Evolutionary conservation across 53 echinoderm and acorn worm species (phyloP).

Genomic region (Paracentrotus lividus): DNA sequence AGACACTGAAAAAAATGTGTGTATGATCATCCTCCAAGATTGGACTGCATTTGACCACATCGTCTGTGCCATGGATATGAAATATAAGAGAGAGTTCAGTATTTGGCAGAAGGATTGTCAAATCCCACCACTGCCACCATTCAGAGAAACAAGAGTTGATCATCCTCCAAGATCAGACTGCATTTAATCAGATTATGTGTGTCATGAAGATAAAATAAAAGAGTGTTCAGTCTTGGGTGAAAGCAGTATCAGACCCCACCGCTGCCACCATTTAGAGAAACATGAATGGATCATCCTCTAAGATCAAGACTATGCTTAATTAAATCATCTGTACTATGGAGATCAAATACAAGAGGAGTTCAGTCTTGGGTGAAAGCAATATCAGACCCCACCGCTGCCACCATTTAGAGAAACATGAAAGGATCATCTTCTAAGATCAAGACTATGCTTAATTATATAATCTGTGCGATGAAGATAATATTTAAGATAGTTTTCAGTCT

Average conservation of each 20-base stretch:
- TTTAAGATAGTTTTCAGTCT: not conserved
- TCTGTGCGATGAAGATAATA: not conserved
- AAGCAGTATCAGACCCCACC: too few relatives aligned
- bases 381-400: conserved; percentile 10
- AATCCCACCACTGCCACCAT: too few relatives aligned
- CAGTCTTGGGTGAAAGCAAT: not conserved
- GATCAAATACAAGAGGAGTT: not conserved
- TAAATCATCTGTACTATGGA: not conserved
- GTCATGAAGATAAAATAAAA: not conserved
- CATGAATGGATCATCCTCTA: too few relatives aligned
- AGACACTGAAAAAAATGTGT: not conserved
- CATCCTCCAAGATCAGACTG: not conserved
- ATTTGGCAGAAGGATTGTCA: too few relatives aligned
- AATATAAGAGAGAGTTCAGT: too few relatives aligned
- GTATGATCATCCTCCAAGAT: not conserved
- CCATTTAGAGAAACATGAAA: not conserved
- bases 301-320: too few relatives aligned
- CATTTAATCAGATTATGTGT: not conserved
- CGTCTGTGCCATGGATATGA: too few relatives aligned
- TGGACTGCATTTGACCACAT: too few relatives aligned
- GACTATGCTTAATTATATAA: not conserved
- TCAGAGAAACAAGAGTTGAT: not conserved
- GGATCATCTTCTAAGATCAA: not conserved
- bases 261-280: too few relatives aligned
- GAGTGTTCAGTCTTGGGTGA: not conserved